Percentiles rank a stretch among this genome's conserved stretches.
phyloP scores from a whole-genome alignment of 1,140 invertebrate genomes.

The Daktulosphaira vitifoliae region DNA sequence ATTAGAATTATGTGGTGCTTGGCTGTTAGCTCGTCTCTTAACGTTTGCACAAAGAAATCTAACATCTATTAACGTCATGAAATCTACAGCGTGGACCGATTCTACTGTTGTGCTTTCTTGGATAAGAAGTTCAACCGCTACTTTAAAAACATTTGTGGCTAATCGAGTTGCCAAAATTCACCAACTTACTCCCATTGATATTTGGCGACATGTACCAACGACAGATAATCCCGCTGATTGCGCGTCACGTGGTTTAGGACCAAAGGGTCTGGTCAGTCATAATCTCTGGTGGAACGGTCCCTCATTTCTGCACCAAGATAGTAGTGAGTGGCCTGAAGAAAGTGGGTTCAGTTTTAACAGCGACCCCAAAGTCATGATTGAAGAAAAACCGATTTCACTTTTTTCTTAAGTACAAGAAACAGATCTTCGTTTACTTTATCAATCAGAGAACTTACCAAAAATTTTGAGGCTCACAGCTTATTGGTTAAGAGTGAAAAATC shows the following conservation, averaged over 20 bases:
- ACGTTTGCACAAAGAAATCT: not conserved
- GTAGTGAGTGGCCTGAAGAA: too few species aligned
- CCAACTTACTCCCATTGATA: slow-evolving; percentile 24
- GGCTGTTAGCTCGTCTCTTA: not conserved
- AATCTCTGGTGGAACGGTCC: slow-evolving; percentile 35
- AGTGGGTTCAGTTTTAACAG: too few species aligned
- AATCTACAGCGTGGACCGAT: not conserved
- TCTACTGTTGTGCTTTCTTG: not conserved
- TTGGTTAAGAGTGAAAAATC: not conserved
- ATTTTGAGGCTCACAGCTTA: not conserved
- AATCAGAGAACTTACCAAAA: not conserved
- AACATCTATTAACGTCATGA: not conserved
- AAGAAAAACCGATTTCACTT: not conserved
- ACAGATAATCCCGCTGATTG: slow-evolving; percentile 40
- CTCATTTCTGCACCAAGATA: too few species aligned
- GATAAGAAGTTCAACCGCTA: not conserved
- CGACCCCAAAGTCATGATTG: too few species aligned
- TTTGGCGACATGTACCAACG: slow-evolving; percentile 37
- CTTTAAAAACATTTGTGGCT: slow-evolving; percentile 2
- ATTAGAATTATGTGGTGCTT: not conserved
- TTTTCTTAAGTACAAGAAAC: not conserved
- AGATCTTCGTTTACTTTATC: not conserved
- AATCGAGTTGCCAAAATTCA: slow-evolving; percentile 28
- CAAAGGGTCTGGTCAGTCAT: not conserved
- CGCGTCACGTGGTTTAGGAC: slow-evolving; percentile 37